phyloP scores from a whole-genome alignment of 2,888 invertebrate species.

The Drosophila anceps region DNA sequence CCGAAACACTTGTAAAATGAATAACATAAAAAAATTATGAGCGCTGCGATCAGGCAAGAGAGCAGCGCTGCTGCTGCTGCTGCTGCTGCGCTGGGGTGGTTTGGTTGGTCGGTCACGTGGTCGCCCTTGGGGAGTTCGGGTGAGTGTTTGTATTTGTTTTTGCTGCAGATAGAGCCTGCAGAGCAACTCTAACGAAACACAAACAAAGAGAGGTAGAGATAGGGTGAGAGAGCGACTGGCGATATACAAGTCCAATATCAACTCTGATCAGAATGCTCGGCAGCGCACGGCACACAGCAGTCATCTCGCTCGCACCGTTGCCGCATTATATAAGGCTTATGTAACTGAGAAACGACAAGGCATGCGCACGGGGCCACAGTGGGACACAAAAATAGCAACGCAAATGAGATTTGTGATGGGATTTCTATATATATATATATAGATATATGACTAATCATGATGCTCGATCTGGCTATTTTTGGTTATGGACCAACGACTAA shows the following conservation, averaged over 20 bases:
- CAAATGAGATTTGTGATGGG: constrained; percentile 32
- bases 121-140: constrained; percentile 18
- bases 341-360: constrained; percentile 65
- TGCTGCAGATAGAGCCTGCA: constrained; percentile 8
- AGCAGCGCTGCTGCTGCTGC: constrained; percentile 29
- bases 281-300: constrained; percentile 19
- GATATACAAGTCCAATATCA: constrained; percentile 16
- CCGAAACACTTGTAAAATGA: constrained; percentile 63
- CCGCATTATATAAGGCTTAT: constrained; percentile 79
- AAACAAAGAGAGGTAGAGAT: not conserved
- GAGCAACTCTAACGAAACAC: not conserved
- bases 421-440: constrained; percentile 2
- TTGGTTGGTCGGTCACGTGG: constrained; percentile 55
- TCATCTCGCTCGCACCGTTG: constrained; percentile 60
- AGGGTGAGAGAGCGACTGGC: not conserved
- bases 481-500: constrained; percentile 35
- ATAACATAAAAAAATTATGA: constrained; percentile 63
- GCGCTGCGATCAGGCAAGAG: constrained; percentile 30
- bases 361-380: constrained; percentile 74
- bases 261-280: not conserved
- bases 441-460: constrained; percentile 59
- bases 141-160: constrained; percentile 20
- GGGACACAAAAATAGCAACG: constrained; percentile 62
- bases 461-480: constrained; percentile 60
- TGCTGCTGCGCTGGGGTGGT: constrained; percentile 27